Conservation (phyloP, 1,140 invertebrate genomes). For the Heliothis subflexa region DNA sequence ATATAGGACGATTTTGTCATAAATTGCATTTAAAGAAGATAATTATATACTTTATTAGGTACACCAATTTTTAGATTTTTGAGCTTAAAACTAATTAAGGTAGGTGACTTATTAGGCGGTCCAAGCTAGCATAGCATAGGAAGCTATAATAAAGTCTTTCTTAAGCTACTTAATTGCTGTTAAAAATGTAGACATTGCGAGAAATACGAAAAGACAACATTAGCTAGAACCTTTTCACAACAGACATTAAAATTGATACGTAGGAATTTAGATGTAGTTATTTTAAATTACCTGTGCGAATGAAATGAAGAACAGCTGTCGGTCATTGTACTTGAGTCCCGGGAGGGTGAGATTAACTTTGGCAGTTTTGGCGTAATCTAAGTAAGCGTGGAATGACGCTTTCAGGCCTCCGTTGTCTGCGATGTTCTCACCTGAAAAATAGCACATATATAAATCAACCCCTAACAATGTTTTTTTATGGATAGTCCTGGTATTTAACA, state of each 20-base stretch:
- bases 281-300: slow-evolving; percentile 92
- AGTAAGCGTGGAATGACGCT: slow-evolving; percentile 95
- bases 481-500: no score
- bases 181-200: background rate
- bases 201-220: no score
- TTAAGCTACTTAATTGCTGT: background rate
- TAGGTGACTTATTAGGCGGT: no score
- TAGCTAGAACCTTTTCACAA: no score
- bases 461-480: background rate
- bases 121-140: no score
- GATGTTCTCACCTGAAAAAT: slow-evolving; percentile 93
- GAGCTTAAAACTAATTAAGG: no score
- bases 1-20: background rate
- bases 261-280: no score
- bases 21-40: no score
- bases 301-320: slow-evolving; percentile 96
- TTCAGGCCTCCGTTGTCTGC: slow-evolving; percentile 97
- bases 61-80: no score
- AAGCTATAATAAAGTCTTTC: no score
- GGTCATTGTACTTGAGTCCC: slow-evolving; percentile 93
- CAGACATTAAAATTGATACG: no score
- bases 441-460: background rate
- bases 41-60: no score
- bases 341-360: slow-evolving; percentile 88
- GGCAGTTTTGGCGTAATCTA: slow-evolving; percentile 86